Evolutionary conservation across 2,888 invertebrate genomes (phyloP).

Genomic region (Drosophila demipolita): DNA sequence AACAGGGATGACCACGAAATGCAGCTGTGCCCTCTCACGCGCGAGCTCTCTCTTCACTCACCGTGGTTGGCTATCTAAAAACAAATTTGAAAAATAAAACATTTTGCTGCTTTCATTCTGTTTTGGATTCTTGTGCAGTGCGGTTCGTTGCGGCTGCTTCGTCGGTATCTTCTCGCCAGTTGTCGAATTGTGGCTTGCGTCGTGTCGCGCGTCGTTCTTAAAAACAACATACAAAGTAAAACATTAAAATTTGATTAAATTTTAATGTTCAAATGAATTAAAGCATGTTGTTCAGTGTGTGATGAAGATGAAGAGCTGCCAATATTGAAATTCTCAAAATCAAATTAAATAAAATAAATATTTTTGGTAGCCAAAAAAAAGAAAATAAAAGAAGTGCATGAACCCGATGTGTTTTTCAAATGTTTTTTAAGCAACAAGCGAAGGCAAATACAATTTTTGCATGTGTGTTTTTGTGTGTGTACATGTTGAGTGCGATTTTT

Average conservation of each 20-base stretch:
- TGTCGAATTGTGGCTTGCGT: conserved; percentile 80
- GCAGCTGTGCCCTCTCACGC: conserved; percentile 21
- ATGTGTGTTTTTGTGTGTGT: conserved; percentile 39
- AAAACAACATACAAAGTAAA: conserved; percentile 39
- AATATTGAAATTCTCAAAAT: conserved; percentile 15
- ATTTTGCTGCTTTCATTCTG: conserved; percentile 60
- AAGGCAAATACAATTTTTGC: conserved; percentile 56
- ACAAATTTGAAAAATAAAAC: conserved; percentile 60
- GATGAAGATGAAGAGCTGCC: conserved; percentile 28
- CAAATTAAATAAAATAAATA: conserved; percentile 4
- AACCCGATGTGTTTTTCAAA: conserved; percentile 34
- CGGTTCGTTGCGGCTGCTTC: conserved; percentile 58
- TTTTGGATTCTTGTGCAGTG: conserved; percentile 60
- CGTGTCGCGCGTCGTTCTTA: conserved; percentile 66
- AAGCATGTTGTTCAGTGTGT: conserved; percentile 35
- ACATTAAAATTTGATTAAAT: neutral
- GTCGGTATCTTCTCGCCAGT: conserved; percentile 72
- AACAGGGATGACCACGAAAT: conserved; percentile 54
- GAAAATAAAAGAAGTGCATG: conserved; percentile 34
- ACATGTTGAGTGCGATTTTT: conserved; percentile 40
- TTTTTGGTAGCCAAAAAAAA: conserved; percentile 27
- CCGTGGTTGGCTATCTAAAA: conserved; percentile 33
- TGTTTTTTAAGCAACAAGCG: conserved; percentile 40
- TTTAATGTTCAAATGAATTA: conserved; percentile 39
- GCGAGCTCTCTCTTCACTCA: conserved; percentile 17